phyloP scores from a whole-genome alignment of 2,113 vertebrate genomes.

The Alligator sinensis region DNA sequence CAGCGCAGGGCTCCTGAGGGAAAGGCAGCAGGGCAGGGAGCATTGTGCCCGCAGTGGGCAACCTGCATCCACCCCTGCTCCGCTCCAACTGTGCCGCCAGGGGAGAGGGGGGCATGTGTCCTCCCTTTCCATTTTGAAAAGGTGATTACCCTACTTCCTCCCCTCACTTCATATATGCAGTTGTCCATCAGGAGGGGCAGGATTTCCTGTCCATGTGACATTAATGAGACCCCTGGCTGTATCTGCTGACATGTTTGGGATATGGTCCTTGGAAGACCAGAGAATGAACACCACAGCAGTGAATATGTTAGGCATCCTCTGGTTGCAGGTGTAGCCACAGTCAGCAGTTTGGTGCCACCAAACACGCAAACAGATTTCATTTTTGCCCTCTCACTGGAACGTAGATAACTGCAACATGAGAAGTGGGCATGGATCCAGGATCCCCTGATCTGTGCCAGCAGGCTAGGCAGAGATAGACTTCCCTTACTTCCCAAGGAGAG shows the following conservation, averaged over 20 bases:
- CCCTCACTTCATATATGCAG: constrained; percentile 85
- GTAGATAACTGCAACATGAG: constrained; percentile 83
- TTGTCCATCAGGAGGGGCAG: constrained; percentile 34
- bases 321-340: constrained; percentile 85
- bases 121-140: not conserved
- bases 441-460: not conserved
- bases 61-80: no score
- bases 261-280: constrained; percentile 87
- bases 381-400: rapidly evolving
- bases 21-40: no score
- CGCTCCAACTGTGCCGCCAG: no score
- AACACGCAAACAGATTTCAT: constrained; percentile 78
- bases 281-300: constrained; percentile 94
- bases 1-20: no score
- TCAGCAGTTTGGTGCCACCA: constrained; percentile 96
- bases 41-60: no score
- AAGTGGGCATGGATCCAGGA: not conserved
- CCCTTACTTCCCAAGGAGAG: not conserved
- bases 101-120: no score
- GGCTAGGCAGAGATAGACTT: not conserved
- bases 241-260: constrained; percentile 63
- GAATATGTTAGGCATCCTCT: constrained; percentile 87
- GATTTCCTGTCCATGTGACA: constrained; percentile 82
- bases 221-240: constrained; percentile 51
- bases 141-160: no score